A percentile compares a stretch with the other conserved stretches of the same genome.
These are phyloP conservation scores for Tachina fera DNA, from an alignment of 2,888 invertebrate genomes.

Conservation along the genomic window DNA sequence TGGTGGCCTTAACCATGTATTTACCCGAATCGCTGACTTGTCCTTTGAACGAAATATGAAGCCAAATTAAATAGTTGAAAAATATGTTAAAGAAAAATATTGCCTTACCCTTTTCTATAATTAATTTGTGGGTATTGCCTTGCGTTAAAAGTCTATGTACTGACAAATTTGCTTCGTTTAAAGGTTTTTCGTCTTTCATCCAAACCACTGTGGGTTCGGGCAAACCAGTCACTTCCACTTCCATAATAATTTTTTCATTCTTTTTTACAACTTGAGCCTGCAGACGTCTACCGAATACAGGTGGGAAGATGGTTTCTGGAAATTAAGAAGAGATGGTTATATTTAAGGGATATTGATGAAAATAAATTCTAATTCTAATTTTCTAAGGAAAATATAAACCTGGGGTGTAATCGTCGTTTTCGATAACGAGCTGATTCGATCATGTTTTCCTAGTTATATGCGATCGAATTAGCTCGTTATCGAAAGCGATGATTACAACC, in stretches of 20 bases:
- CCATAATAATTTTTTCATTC: slow-evolving; percentile 88
- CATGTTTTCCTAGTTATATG: no score
- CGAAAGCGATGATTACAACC: no score
- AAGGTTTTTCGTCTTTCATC: slow-evolving; percentile 88
- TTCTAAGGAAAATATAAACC: no score
- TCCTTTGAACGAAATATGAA: slow-evolving; percentile 80
- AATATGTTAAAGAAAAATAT: not conserved
- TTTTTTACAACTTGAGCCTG: slow-evolving; percentile 89
- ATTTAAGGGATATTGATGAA: not conserved
- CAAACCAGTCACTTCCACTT: slow-evolving; percentile 90
- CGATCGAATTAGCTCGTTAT: no score
- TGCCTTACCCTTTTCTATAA: slow-evolving; percentile 88
- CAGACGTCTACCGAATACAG: slow-evolving; percentile 90
- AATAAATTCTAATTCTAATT: not conserved
- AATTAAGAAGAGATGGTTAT: not conserved
- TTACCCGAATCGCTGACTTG: slow-evolving; percentile 88
- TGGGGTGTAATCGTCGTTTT: no score
- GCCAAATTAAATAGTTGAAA: not conserved
- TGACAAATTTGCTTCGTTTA: slow-evolving; percentile 84
- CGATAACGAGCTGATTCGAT: no score
- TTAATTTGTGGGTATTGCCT: slow-evolving; percentile 87
- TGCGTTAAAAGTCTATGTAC: slow-evolving; percentile 85
- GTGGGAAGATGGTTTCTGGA: slow-evolving; percentile 90
- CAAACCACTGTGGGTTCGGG: slow-evolving; percentile 90
- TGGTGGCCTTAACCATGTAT: slow-evolving; percentile 89